These are phyloP conservation scores for Spea hammondii DNA, from an alignment of 2,797 vertebrate genomes.

Conservation along the genomic window DNA sequence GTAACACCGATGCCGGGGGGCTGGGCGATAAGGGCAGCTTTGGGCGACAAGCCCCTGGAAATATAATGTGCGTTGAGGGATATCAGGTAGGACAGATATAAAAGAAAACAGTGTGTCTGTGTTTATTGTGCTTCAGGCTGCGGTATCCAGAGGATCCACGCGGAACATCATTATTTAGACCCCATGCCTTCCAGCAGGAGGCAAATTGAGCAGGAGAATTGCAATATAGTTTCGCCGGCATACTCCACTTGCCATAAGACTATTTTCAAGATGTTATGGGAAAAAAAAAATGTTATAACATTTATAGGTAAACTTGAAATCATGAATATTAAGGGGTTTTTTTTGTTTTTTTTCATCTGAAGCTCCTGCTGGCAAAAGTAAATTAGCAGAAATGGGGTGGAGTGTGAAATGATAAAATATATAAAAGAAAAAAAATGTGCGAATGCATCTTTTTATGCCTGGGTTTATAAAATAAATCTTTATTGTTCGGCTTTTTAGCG, in stretches of 20 bases:
- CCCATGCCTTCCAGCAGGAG: constrained; percentile 15
- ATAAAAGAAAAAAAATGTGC: background rate
- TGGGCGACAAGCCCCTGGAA: constrained; percentile 14
- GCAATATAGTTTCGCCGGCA: background rate
- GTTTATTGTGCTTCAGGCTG: constrained; percentile 23
- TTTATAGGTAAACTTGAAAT: background rate
- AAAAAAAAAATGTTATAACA: background rate
- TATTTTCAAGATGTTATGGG: background rate
- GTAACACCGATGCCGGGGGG: constrained; percentile 4
- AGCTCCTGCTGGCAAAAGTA: background rate
- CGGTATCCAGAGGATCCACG: constrained; percentile 5
- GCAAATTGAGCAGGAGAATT: constrained; percentile 16
- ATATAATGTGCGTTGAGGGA: constrained; percentile 11
- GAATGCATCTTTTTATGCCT: background rate
- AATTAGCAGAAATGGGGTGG: background rate
- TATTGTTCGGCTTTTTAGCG: no score
- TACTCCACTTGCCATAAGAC: background rate
- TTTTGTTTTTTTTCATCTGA: background rate
- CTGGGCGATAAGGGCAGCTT: constrained; percentile 17
- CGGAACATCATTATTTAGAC: constrained; percentile 13
- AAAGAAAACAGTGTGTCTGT: constrained; percentile 20
- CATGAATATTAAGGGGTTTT: background rate
- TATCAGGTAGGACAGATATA: constrained; percentile 6
- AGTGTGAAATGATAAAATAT: background rate
- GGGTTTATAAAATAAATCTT: no score